These are phyloP conservation scores for Hydraecia micacea DNA, from an alignment of 2,888 invertebrate species.

Conservation along the genomic window DNA sequence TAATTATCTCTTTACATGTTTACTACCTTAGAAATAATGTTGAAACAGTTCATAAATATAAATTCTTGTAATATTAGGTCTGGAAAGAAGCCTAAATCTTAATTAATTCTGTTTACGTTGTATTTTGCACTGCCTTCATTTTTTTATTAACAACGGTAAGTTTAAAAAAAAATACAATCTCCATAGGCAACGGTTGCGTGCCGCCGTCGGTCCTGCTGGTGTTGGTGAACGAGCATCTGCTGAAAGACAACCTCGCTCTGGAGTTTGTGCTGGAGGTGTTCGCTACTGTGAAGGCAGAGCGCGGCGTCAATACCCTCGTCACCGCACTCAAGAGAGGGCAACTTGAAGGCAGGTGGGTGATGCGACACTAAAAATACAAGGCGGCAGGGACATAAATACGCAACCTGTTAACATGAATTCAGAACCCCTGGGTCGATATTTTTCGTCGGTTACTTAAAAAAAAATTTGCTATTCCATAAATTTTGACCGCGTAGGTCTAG, in stretches of 20 bases:
- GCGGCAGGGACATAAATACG: too few species aligned
- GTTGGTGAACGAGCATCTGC: slow-evolving; percentile 97
- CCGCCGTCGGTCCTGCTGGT: slow-evolving; percentile 96
- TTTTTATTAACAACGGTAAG: too few species aligned
- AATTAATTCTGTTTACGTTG: background rate
- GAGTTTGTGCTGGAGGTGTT: slow-evolving; percentile 98
- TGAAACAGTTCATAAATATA: background rate
- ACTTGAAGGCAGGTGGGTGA: slow-evolving; percentile 91
- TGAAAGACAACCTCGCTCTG: slow-evolving; percentile 97
- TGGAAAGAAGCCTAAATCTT: background rate
- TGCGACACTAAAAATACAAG: background rate
- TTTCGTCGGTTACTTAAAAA: too few species aligned
- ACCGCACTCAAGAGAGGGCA: slow-evolving; percentile 96
- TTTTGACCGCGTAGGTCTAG: background rate
- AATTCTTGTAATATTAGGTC: background rate
- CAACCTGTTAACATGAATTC: too few species aligned
- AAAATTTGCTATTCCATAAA: background rate
- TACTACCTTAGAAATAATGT: background rate
- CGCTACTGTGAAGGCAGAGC: slow-evolving; percentile 97
- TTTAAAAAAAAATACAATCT: too few species aligned
- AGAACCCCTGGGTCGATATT: too few species aligned
- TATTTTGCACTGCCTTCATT: too few species aligned
- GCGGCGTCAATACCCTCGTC: slow-evolving; percentile 95
- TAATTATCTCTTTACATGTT: background rate
- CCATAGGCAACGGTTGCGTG: slow-evolving; percentile 95